Base-by-base conservation (phyloP, 2,113 vertebrate species). In the Gorsachius goisagi region DNA sequence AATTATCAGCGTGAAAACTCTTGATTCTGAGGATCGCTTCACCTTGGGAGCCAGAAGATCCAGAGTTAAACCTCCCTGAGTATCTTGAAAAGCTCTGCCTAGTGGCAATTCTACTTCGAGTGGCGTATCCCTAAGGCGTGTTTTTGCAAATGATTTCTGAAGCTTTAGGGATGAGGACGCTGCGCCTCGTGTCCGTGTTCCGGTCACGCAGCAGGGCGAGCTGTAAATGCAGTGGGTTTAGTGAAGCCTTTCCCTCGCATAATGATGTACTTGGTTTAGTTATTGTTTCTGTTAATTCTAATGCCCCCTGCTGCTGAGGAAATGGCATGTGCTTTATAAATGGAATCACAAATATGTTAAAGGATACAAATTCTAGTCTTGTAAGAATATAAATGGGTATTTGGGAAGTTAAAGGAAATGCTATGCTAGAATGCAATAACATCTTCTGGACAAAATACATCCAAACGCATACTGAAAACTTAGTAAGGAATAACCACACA, bases 251-350 rank as follows among this genome's bases (percentile, higher is more conserved):
- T 94, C 80, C 83, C 53, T 82, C 45, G 33, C 62, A 73, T 84
- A 90, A 85, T 79, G 64, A 86, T 77, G 64, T 75, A 79, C 89
- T 89, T 95, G 66, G 80, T 84, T 91, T 95, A 85, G 90, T 81
- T 90, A 80, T 88, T 95, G 92, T 79, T 97, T 96, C 81, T 92
- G 84, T 91, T 96, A 93, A 96, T 96, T 95, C 84, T 92, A 92
- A 95, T 97, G 89, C 84, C 90, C 90, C 89, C 88, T 97, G 95
- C 86, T 95, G 92, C 74, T 93, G 66, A 90, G 73, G 73, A 90
- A 92, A 95, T 89, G 64, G 66, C 66, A 86, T 78, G 58, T 96
- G 77, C 69, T 96, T 83, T 92, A 82, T 78, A 89, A 87, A 87
- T 92, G 39, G 79, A 75, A 87, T 72, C 87, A 50, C 49, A 89